Percentiles rank a stretch among this genome's conserved stretches.
These are phyloP conservation scores for Cryptoprocta ferox DNA, from an alignment of 2,797 vertebrate species.

Conservation along the genomic window DNA sequence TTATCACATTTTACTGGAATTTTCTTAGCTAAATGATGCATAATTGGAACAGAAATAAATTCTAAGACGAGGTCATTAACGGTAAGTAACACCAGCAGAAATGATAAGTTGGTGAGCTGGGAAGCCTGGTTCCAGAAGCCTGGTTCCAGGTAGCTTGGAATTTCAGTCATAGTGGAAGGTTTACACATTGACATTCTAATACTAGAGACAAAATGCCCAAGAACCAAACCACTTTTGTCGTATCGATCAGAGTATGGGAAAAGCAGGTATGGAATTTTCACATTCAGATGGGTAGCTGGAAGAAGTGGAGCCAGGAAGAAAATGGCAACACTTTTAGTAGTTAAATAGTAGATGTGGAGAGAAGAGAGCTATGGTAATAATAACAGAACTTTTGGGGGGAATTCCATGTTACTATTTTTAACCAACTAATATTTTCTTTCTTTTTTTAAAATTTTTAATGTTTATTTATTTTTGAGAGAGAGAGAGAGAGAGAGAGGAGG, in stretches of 20 bases:
- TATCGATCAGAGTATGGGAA: background rate
- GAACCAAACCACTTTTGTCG: background rate
- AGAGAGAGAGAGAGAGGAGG: too few species aligned
- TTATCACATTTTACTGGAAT: slow-evolving; percentile 23
- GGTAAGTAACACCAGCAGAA: background rate
- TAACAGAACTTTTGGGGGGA: background rate
- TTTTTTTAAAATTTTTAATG: too few species aligned
- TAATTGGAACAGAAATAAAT: slow-evolving; percentile 1
- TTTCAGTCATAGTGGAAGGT: background rate
- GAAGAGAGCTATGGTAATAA: background rate
- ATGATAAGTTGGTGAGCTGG: background rate
- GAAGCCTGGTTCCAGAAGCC: background rate
- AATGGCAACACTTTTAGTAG: background rate
- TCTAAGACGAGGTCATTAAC: background rate
- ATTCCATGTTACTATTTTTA: background rate
- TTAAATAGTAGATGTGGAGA: background rate
- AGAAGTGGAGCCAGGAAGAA: background rate
- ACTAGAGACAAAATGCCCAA: background rate
- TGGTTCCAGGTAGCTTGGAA: background rate
- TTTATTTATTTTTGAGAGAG: too few species aligned
- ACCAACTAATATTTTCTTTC: background rate
- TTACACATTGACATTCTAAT: background rate
- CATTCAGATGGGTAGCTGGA: background rate
- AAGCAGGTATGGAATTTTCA: background rate
- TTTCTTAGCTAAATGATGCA: background rate